A percentile compares a stretch with the other conserved stretches of the same genome.
Evolutionary conservation across 2,888 invertebrate genomes (phyloP).

Genomic region (Alentia gelatinosa): DNA sequence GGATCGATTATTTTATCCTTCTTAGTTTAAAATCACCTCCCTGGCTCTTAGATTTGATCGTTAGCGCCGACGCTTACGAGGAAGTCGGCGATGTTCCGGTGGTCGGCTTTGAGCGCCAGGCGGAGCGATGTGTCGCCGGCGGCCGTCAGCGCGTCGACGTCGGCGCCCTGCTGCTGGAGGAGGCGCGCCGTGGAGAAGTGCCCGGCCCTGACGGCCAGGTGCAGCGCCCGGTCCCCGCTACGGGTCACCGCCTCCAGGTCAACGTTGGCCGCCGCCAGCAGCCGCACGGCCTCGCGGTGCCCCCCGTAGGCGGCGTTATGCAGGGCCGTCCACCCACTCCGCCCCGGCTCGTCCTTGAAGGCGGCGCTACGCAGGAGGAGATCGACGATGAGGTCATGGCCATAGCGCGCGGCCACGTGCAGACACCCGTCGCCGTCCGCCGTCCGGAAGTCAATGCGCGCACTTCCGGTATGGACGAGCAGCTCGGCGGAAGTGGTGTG

Average conservation of each 20-base stretch:
- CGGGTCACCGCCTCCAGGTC: conserved; percentile 65
- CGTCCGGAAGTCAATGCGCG: background rate
- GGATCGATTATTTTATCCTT: too few species aligned
- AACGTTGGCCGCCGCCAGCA: conserved; percentile 74
- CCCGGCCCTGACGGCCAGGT: conserved; percentile 61
- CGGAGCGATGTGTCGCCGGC: conserved; percentile 55
- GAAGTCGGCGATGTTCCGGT: conserved; percentile 50
- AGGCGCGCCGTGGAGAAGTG: conserved; percentile 26
- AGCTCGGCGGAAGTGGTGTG: conserved; percentile 13
- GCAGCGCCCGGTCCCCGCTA: conserved; percentile 62
- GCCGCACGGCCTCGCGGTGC: conserved; percentile 73
- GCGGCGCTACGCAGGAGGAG: conserved; percentile 5
- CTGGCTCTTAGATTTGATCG: conserved; percentile 21
- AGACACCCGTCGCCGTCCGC: conserved; percentile 25
- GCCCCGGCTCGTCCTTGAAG: conserved; percentile 55
- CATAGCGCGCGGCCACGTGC: conserved; percentile 1
- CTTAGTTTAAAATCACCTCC: too few species aligned
- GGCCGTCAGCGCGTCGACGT: conserved; percentile 51
- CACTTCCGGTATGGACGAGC: conserved; percentile 41
- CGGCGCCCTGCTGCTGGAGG: conserved; percentile 53
- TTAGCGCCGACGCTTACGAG: conserved; percentile 52
- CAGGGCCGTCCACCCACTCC: conserved; percentile 77
- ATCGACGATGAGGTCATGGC: conserved; percentile 31
- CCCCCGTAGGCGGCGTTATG: conserved; percentile 78
- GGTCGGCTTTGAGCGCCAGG: conserved; percentile 21